Evolutionary conservation across 2,113 vertebrate species (phyloP), one percentile per base, ranked within the genome.

Genomic region (Oceanites oceanicus): DNA sequence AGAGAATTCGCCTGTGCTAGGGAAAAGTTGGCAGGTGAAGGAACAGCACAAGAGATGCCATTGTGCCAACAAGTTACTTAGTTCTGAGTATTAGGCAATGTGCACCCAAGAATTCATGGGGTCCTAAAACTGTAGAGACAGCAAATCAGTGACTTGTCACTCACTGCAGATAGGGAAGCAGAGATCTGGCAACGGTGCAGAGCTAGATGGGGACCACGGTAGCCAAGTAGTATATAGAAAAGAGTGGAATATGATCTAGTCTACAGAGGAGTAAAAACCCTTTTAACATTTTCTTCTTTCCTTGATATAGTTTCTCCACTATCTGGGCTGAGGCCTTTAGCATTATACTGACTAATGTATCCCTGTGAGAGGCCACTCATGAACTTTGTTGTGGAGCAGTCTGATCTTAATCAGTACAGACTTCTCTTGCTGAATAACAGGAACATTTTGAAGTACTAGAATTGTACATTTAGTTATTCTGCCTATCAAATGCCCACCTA

Each of bases 1-100:
- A 85, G 80, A 92, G 88, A 86, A 91, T n/a, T 86, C 26, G 79
- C 71, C 76, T 42, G 63, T 25, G 36, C 45, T 68, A 74, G 10
- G 49, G 66, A 76, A 96, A 97, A 95, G 76, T 53, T 97, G 93
- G 93, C 62, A 77, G 66, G 74, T 86, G 72, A 92, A 97, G 87
- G 86, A 93, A 44, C 20, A 81, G 95, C 77, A 93, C 70, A 92
- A 88, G 73, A 92, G 77, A 61, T 47, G 76, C 90, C 90, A 16
- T 49, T 70, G 87, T 97, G 97, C 98, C 98, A 98, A 91, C 91
- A 97, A 97, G 96, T 96, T 96, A 98, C 97, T 98, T 98, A 98
- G 96, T 94, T 94, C 85, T 97, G 95, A 96, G 88, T 94, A 92
- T 94, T 86, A 88, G 96, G 96, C 97, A 81, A 25, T 0, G 52